Evolutionary conservation across 2,113 vertebrate genomes (phyloP).

Genomic region (Halcyon senegalensis): DNA sequence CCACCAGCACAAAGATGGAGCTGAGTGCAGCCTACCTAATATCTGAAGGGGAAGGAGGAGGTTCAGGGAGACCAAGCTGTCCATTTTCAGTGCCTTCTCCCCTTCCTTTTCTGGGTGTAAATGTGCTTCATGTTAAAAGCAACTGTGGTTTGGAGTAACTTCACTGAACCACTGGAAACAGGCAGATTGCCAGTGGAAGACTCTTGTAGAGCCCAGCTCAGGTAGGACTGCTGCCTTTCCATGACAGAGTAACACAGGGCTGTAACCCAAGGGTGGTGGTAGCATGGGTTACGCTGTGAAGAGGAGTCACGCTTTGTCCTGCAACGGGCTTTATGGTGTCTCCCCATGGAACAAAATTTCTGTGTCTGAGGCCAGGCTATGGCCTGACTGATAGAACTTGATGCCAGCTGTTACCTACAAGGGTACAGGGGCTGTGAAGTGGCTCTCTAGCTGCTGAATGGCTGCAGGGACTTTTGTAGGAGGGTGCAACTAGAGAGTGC

Average conservation of each 20-base stretch:
- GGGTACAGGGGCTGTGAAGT: neutral
- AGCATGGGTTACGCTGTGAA: rapidly evolving
- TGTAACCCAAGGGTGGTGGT: neutral
- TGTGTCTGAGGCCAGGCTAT: neutral
- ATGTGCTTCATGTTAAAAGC: neutral
- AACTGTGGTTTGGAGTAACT: neutral
- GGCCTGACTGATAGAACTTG: neutral
- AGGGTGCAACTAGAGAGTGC: neutral
- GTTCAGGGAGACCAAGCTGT: neutral
- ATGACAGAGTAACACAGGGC: rapidly evolving
- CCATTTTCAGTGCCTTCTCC: neutral
- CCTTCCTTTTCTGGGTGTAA: neutral
- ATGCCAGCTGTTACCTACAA: neutral
- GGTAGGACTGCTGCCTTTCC: neutral
- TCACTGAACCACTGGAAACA: neutral
- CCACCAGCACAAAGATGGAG: neutral
- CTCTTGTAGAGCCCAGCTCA: neutral
- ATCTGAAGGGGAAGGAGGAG: neutral
- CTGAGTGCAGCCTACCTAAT: neutral
- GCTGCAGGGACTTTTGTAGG: neutral
- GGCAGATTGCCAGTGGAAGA: neutral
- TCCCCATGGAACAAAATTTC: rapidly evolving
- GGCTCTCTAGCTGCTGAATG: neutral
- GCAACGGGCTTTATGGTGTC: rapidly evolving
- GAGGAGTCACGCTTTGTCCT: neutral